Evolutionary conservation across 64 coral and sea anemone species (phyloP).

Genomic region (Platygyra sinensis): DNA sequence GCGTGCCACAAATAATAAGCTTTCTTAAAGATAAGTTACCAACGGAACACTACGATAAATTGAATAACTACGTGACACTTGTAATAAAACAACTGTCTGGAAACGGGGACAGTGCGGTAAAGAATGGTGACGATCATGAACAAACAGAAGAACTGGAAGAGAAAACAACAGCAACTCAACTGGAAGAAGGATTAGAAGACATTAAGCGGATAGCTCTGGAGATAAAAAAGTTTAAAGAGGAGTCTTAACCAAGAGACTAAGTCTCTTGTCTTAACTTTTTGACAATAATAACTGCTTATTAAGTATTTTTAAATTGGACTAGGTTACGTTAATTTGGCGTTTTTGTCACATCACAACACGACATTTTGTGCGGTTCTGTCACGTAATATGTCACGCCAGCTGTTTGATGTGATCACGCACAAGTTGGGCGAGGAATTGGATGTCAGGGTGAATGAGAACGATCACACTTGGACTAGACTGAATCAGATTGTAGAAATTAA

Average conservation of each 20-base stretch:
- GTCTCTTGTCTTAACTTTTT: no score
- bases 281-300: background rate
- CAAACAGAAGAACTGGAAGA: slow-evolving; percentile 39
- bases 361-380: no score
- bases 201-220: slow-evolving; percentile 88
- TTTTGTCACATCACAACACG: no score
- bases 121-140: slow-evolving; percentile 53
- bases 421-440: no score
- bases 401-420: no score
- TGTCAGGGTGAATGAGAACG: no score
- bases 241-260: no score
- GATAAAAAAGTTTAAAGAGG: slow-evolving; percentile 68
- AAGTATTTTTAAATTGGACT: background rate
- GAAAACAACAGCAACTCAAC: slow-evolving; percentile 36
- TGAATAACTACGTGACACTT: slow-evolving; percentile 83
- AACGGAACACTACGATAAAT: slow-evolving; percentile 70
- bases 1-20: slow-evolving; percentile 91
- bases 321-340: no score
- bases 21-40: slow-evolving; percentile 65
- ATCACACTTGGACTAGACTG: no score
- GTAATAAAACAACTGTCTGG: slow-evolving; percentile 91
- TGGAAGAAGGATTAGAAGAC: slow-evolving; percentile 55
- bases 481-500: no score
- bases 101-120: slow-evolving; percentile 21
- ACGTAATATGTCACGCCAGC: no score